Evolutionary conservation across 2,797 vertebrate species (phyloP).

Genomic region (Halcyon badia): DNA sequence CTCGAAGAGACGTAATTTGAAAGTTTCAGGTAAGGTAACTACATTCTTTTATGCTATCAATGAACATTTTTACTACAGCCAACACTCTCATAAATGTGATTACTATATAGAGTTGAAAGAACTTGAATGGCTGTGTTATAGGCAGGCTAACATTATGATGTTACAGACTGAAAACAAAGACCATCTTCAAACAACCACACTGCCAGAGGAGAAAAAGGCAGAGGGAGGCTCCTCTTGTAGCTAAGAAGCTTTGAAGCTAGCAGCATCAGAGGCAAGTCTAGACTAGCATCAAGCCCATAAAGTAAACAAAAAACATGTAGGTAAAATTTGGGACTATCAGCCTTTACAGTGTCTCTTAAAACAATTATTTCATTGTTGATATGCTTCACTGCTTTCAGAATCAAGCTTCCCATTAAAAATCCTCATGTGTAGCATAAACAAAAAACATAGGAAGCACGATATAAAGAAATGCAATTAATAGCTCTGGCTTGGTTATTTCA

Average conservation of each 20-base stretch:
- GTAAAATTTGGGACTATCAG: conserved; percentile 20
- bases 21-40: background rate
- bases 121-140: background rate
- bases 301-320: conserved; percentile 42
- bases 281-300: conserved; percentile 33
- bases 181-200: conserved; percentile 36
- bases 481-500: conserved; percentile 15
- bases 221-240: conserved; percentile 36
- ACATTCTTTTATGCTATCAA: background rate
- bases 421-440: background rate
- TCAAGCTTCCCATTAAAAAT: conserved; percentile 16
- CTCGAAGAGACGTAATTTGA: background rate
- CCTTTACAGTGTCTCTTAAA: background rate
- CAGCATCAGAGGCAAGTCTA: conserved; percentile 36
- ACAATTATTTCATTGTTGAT: conserved; percentile 17
- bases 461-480: background rate
- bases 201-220: conserved; percentile 18
- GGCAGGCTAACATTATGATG: conserved; percentile 20
- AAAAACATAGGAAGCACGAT: background rate
- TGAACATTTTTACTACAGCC: background rate
- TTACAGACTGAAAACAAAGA: conserved; percentile 56
- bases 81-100: conserved; percentile 21
- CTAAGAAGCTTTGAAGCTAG: conserved; percentile 50
- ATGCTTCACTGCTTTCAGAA: background rate
- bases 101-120: conserved; percentile 17